phyloP scores from a whole-genome alignment of 1,140 invertebrate genomes.

The Helicorthomorpha holstii region DNA sequence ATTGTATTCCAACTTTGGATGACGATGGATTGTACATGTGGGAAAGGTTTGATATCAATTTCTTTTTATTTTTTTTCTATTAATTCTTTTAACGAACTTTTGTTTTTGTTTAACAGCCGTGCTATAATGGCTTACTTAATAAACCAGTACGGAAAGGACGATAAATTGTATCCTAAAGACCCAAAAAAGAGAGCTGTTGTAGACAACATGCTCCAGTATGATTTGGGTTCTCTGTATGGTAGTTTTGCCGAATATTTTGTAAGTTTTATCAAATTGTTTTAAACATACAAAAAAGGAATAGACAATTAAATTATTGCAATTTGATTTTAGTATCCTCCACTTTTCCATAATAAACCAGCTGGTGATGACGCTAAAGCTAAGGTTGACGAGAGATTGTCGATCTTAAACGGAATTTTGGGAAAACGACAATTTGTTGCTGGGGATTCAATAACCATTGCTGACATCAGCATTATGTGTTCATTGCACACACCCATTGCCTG shows the following conservation, averaged over 20 bases:
- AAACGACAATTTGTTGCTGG: constrained; percentile 15
- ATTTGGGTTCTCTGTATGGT: constrained; percentile 29
- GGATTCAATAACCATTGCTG: constrained; percentile 20
- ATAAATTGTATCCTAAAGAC: constrained; percentile 47
- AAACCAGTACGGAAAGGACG: constrained; percentile 49
- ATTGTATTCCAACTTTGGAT: constrained; percentile 15
- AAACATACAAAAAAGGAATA: too few species aligned
- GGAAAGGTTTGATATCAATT: constrained; percentile 10
- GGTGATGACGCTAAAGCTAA: not conserved
- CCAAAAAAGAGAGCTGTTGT: constrained; percentile 45
- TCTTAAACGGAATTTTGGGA: not conserved
- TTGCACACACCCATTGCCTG: constrained; percentile 15
- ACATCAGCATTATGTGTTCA: constrained; percentile 17
- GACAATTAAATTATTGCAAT: not conserved
- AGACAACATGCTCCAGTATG: constrained; percentile 55
- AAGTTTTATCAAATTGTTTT: not conserved
- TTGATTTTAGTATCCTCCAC: not conserved
- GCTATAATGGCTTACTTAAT: constrained; percentile 52
- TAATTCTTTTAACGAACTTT: too few species aligned
- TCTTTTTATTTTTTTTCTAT: too few species aligned
- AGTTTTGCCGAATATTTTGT: not conserved
- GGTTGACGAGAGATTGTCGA: not conserved
- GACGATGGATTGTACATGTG: constrained; percentile 16
- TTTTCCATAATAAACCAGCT: not conserved
- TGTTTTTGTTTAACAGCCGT: constrained; percentile 32